Evolutionary conservation across 92 coral and sea anemone species (phyloP), one percentile per base, ranked within the genome.

Genomic region (Desmophyllum pertusum): DNA sequence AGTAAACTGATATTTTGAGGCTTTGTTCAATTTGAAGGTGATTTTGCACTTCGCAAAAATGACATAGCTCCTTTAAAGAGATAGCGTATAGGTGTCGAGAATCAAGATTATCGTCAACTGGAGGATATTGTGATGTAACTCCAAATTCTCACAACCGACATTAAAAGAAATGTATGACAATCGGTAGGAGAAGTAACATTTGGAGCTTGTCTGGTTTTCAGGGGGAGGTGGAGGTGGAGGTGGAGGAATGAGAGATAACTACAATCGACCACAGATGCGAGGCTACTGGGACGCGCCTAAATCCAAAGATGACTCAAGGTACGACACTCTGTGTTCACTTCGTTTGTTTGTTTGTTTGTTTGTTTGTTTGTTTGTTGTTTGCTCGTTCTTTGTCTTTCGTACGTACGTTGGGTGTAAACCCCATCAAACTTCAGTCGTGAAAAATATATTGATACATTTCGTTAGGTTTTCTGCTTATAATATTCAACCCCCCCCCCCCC

Each of bases 271-370:
- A 27, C 95, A 84, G 77, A 71, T 84, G 68, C 90, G 98, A 70
- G 98, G 98, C 10, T 94, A 92, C 87, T 94, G 98, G 98, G 98
- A 91, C 57, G 86, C 95, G 19, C 98, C 95, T 59, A 89, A 93
- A 65, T 73, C 94, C 6, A 84, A 85, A 55, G 90, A 93, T 48
- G 97, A 92, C 53, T 75, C 92, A 13, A 72, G 86, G 86, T 82
- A 21, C 0, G 79, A 6, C 53, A 17, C 21, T 23, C 30, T 69
- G 42, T 25, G 70, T 25, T 27, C 21, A 11, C 3, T 37, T 35
- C 30, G n/a, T 69, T 15, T 37, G 27, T 69, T 17, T 13, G 30
- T 18, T 69, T 69, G 46, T 10, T 69, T 36, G 30, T 33, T 37
- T 13, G 11, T 14, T 69, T 27, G 13, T 33, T 33, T 5, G 46